Evolutionary conservation across 2,888 invertebrate genomes (phyloP).

Genomic region (Marronus borbonicus): DNA sequence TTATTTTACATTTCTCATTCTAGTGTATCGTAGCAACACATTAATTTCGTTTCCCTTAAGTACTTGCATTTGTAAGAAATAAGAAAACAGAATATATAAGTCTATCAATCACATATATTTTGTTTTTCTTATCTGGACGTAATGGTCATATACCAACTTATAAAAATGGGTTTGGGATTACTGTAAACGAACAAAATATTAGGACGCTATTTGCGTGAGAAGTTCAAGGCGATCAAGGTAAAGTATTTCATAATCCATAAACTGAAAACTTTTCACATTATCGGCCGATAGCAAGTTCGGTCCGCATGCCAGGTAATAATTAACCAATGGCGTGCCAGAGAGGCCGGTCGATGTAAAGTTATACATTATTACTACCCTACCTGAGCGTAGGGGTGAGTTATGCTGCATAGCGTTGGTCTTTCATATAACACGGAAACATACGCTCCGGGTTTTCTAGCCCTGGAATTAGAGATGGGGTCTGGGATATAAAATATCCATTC

Average conservation of each 20-base stretch:
- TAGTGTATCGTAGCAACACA: too few relatives aligned
- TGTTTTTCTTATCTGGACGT: too few relatives aligned
- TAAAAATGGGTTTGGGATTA: too few relatives aligned
- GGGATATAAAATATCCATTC: constrained; percentile 52
- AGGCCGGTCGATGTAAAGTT: constrained; percentile 56
- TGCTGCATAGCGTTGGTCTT: constrained; percentile 54
- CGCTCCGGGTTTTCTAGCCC: constrained; percentile 52
- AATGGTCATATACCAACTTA: too few relatives aligned
- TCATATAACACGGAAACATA: constrained; percentile 52
- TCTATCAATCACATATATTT: too few relatives aligned
- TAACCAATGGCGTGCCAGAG: constrained; percentile 58
- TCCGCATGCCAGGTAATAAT: constrained; percentile 58
- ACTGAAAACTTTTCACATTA: constrained; percentile 57
- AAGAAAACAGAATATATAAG: too few relatives aligned
- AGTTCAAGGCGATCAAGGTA: constrained; percentile 50
- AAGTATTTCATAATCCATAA: constrained; percentile 56
- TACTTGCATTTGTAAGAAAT: too few relatives aligned
- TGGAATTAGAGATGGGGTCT: constrained; percentile 52
- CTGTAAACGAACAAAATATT: constrained; percentile 29
- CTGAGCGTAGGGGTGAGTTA: constrained; percentile 53
- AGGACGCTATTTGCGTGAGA: constrained; percentile 51
- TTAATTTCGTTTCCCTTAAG: too few relatives aligned
- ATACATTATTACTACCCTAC: constrained; percentile 57
- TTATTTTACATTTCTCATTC: too few relatives aligned
- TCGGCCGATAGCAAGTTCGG: constrained; percentile 53